Evolutionary conservation across 1,140 invertebrate genomes (phyloP).

Genomic region (Globodera ellingtonae): DNA sequence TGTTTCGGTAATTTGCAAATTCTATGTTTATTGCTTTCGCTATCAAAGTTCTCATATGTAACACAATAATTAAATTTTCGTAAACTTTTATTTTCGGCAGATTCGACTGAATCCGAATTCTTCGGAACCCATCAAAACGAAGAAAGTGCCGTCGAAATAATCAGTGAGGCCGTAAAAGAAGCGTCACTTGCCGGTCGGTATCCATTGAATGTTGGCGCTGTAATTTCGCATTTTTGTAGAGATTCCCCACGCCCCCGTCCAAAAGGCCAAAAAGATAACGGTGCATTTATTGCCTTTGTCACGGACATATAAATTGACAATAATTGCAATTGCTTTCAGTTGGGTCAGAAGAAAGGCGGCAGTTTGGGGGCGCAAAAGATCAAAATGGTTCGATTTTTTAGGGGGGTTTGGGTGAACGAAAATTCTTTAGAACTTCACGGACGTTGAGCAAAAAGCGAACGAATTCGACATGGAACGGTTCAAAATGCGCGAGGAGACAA

Average conservation of each 20-base stretch:
- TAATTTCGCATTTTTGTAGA: constrained; percentile 16
- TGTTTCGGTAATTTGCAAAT: too few relatives aligned
- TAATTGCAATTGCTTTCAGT: constrained; percentile 29
- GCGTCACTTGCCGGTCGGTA: constrained; percentile 5
- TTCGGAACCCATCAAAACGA: not conserved
- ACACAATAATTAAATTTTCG: not conserved
- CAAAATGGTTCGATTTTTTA: constrained; percentile 66
- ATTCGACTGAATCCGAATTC: constrained; percentile 17
- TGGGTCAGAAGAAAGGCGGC: constrained; percentile 74
- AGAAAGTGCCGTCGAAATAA: not conserved
- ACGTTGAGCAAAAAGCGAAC: constrained; percentile 82
- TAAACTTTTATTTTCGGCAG: not conserved
- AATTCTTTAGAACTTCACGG: constrained; percentile 78
- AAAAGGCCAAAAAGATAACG: constrained; percentile 55
- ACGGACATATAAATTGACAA: not conserved
- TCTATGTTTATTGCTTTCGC: too few relatives aligned
- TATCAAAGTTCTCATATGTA: too few relatives aligned
- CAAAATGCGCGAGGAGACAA: not conserved
- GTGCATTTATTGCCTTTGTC: constrained; percentile 6
- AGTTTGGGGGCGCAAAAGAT: constrained; percentile 95
- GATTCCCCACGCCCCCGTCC: constrained; percentile 15
- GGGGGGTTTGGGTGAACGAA: not conserved
- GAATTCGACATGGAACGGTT: constrained; percentile 50
- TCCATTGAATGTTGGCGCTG: not conserved
- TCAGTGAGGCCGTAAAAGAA: constrained; percentile 28